These are phyloP conservation scores for Neoitamus cyanurus DNA, from an alignment of 2,888 invertebrate species.

Conservation along the genomic window DNA sequence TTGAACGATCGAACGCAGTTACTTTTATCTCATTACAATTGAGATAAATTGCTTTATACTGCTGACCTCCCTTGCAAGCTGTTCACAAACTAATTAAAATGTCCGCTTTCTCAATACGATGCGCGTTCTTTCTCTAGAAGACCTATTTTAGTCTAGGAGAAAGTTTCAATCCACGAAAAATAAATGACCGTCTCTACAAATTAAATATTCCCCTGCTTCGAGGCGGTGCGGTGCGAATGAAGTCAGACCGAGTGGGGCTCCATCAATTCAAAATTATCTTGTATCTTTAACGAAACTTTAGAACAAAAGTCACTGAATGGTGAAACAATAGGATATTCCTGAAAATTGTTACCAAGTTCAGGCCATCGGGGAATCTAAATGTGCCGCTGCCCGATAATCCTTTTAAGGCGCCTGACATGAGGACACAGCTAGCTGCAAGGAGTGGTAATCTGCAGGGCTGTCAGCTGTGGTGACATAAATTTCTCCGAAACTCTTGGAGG, in stretches of 20 bases:
- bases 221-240: background rate
- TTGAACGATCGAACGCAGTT: too few species aligned
- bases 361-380: background rate
- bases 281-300: conserved; percentile 3
- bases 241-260: background rate
- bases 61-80: background rate
- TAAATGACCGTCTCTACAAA: conserved; percentile 10
- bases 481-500: conserved; percentile 34
- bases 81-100: background rate
- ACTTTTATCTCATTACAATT: too few species aligned
- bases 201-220: conserved; percentile 12
- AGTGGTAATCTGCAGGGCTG: conserved; percentile 41
- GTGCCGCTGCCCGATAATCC: conserved; percentile 32
- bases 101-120: background rate
- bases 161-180: background rate
- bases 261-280: conserved; percentile 14
- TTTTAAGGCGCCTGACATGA: conserved; percentile 27
- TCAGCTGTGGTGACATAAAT: conserved; percentile 46
- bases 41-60: background rate
- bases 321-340: conserved; percentile 9
- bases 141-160: background rate
- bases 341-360: conserved; percentile 30
- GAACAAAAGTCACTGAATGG: conserved; percentile 11
- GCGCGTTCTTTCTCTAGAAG: background rate
- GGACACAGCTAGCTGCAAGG: conserved; percentile 32